Base-by-base conservation (phyloP, 1,140 invertebrate species). In the Trypoxylus dichotomus region DNA sequence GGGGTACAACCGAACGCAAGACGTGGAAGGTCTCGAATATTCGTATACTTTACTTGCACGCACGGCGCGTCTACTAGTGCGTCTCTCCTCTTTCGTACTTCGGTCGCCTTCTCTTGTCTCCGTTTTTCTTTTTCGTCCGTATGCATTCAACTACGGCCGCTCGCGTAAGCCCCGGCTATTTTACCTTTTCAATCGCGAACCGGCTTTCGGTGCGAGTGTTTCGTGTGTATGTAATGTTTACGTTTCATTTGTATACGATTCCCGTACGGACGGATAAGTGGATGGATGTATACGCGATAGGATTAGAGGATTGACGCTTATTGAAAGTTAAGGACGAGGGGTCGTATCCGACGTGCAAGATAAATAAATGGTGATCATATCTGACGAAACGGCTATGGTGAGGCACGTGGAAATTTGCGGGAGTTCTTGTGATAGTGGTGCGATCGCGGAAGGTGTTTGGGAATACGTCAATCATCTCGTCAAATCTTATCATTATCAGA, bases 401-500 rank as follows among this genome's bases (percentile, higher is more conserved):
- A 79, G 85, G 25, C 84, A 84, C 80, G 81, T 83, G 80, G 84
- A 84, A 60, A 78, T 81, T 21, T 79, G 77, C 15, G 81, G 80
- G n/a, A 81, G 79, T 54, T 79, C 78, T 13, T 73, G 75, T 58
- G 81, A 82, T 74, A 80, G 79, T 72, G 83, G 83, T 27, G 83
- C 81, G 11, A 60, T 83, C 13, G 83, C 84, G 76, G 80, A 86
- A 76, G 83, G 85, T 3, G 84, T 87, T 6, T 88, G 87, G 87
- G 86, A 88, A 78, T 87, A 87, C 73, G 86, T 88, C 73, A 86
- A 84, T 80, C 85, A 86, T 77, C 79, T 88, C 77, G 83, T 88
- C 15, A 87, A 85, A 77, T 84, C 82, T 13, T 87, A 87, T 79
- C 83, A 83, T 68, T 81, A 77, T 47, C 77, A 79, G 77, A 78